A percentile compares a stretch with the other conserved stretches of the same genome.
These are phyloP conservation scores for Oscheius sp. DNA, from an alignment of 2,888 invertebrate species.

Conservation along the genomic window DNA sequence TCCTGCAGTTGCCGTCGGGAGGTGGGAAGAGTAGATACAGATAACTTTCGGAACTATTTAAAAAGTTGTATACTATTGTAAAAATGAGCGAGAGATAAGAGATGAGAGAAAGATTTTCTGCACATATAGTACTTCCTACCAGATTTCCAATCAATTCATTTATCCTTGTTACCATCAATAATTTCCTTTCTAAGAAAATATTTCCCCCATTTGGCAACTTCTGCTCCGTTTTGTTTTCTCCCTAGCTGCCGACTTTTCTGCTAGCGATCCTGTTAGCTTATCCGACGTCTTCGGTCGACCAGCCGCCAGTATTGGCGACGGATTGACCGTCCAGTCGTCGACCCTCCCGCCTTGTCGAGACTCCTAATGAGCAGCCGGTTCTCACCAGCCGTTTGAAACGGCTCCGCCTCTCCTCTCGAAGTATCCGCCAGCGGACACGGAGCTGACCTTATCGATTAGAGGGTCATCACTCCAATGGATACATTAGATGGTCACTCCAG, in stretches of 20 bases:
- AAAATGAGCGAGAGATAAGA: neutral
- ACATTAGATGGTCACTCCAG: constrained; percentile 43
- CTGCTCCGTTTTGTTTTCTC: neutral
- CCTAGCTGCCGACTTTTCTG: neutral
- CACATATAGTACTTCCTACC: neutral
- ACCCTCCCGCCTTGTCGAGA: neutral
- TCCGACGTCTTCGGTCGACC: neutral
- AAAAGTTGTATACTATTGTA: neutral
- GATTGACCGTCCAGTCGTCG: neutral
- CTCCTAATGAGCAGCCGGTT: constrained; percentile 28
- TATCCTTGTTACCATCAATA: neutral
- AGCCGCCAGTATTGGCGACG: neutral
- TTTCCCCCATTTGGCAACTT: neutral
- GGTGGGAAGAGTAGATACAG: neutral
- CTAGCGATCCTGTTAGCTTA: constrained; percentile 11
- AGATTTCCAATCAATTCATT: neutral
- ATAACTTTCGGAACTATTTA: neutral
- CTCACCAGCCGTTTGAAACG: constrained; percentile 19
- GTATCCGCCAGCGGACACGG: constrained; percentile 17
- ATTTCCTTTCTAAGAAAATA: neutral
- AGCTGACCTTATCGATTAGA: constrained; percentile 17
- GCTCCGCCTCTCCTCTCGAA: constrained; percentile 15
- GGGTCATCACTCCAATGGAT: constrained; percentile 29
- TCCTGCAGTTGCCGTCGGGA: constrained; percentile 1
- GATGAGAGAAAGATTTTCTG: too few species aligned